phyloP scores from a whole-genome alignment of 2,888 invertebrate species.

The Drosophila merina region DNA sequence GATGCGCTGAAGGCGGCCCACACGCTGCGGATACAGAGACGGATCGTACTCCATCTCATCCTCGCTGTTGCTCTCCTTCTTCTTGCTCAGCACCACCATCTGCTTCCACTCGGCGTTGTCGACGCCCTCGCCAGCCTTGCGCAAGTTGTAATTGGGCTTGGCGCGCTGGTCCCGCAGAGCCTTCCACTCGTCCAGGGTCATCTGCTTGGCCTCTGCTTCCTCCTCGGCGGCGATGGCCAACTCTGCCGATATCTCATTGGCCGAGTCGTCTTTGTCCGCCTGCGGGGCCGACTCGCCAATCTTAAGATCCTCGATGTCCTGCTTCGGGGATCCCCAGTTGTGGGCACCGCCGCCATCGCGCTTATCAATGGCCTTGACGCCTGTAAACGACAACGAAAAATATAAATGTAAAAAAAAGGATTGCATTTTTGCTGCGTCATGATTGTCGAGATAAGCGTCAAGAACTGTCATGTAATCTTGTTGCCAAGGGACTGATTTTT shows the following conservation, averaged over 20 bases:
- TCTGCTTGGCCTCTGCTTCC: conserved; percentile 90
- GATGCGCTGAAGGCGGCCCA: conserved; percentile 93
- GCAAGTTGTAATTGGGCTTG: conserved; percentile 94
- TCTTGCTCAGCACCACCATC: conserved; percentile 91
- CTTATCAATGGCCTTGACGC: conserved; percentile 95
- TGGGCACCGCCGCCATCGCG: conserved; percentile 97
- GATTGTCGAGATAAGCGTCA: background rate
- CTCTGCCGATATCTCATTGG: conserved; percentile 83
- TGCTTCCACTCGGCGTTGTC: conserved; percentile 96
- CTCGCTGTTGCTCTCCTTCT: conserved; percentile 86
- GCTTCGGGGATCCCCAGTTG: conserved; percentile 97
- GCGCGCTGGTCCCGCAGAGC: conserved; percentile 90
- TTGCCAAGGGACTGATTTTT: conserved; percentile 6
- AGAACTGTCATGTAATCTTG: conserved; percentile 6
- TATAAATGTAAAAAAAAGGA: background rate
- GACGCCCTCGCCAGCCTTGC: conserved; percentile 97
- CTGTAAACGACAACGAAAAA: conserved; percentile 40
- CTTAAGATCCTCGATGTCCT: conserved; percentile 89
- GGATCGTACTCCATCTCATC: conserved; percentile 90
- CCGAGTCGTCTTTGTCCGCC: conserved; percentile 81
- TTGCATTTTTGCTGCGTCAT: background rate
- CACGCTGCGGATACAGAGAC: conserved; percentile 92
- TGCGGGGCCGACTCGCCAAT: conserved; percentile 55
- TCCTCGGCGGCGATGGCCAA: conserved; percentile 86
- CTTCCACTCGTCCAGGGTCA: conserved; percentile 98